phyloP scores from a whole-genome alignment of 2,113 vertebrate species.

The Misgurnus mizolepis region DNA sequence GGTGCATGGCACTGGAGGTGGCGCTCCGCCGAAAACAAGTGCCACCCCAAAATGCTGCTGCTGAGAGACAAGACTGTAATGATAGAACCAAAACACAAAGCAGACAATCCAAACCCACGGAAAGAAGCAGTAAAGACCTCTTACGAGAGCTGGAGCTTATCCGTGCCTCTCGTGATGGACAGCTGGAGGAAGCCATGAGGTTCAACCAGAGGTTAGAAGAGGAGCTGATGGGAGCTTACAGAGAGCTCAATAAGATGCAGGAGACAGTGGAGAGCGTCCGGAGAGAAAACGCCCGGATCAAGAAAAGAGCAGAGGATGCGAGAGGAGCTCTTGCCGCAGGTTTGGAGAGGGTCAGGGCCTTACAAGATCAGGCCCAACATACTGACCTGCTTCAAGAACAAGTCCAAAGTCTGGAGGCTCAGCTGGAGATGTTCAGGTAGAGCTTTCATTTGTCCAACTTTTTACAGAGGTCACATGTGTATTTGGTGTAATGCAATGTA shows the following conservation, averaged over 20 bases:
- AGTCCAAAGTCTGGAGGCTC: slow-evolving; percentile 65
- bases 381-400: slow-evolving; percentile 67
- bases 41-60: neutral
- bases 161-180: slow-evolving; percentile 74
- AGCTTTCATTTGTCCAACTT: neutral
- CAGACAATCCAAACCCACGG: neutral
- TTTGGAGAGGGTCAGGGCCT: slow-evolving; percentile 67
- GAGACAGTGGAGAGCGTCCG: slow-evolving; percentile 58
- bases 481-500: neutral
- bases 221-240: slow-evolving; percentile 69
- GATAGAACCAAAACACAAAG: neutral
- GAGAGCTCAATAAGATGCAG: slow-evolving; percentile 64
- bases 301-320: slow-evolving; percentile 72
- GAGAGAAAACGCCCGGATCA: slow-evolving; percentile 71
- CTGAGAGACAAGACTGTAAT: neutral
- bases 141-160: slow-evolving; percentile 75
- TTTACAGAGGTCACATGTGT: neutral
- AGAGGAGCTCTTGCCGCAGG: slow-evolving; percentile 69
- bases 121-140: slow-evolving; percentile 62
- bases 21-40: slow-evolving; percentile 58
- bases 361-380: slow-evolving; percentile 70
- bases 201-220: slow-evolving; percentile 73
- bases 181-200: slow-evolving; percentile 75
- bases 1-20: slow-evolving; percentile 77
- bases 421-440: slow-evolving; percentile 69